These are phyloP conservation scores for Parelbella ahira DNA, from an alignment of 2,888 invertebrate species.

Conservation along the genomic window DNA sequence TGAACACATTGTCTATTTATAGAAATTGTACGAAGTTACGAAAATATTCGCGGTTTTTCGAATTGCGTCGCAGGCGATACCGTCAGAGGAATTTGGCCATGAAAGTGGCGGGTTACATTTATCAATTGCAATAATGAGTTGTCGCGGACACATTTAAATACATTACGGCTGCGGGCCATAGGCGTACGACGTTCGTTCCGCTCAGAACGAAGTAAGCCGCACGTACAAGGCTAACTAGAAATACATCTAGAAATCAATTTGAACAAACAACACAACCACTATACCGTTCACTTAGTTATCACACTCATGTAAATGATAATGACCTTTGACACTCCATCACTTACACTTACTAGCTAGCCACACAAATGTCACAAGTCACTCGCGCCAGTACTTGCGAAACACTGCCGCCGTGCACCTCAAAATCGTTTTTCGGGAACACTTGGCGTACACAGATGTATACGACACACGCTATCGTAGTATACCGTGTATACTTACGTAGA, in stretches of 20 bases:
- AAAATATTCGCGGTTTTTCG: conserved; percentile 11
- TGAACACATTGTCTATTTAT: too few relatives aligned
- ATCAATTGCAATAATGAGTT: conserved; percentile 51
- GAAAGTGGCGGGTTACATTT: conserved; percentile 46
- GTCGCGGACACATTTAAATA: conserved; percentile 59
- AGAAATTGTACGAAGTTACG: too few relatives aligned
- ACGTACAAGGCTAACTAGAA: conserved; percentile 65
- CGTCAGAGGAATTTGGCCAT: conserved; percentile 47
- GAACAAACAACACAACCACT: conserved; percentile 43
- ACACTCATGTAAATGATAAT: conserved; percentile 51
- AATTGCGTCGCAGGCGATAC: conserved; percentile 14
- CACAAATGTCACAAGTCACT: conserved; percentile 27
- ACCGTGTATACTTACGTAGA: conserved; percentile 8
- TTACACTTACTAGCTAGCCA: conserved; percentile 35
- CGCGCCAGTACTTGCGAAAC: conserved; percentile 29
- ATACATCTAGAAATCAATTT: conserved; percentile 57
- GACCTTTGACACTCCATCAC: conserved; percentile 58
- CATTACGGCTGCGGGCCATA: conserved; percentile 46
- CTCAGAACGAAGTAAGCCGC: conserved; percentile 44
- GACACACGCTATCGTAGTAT: conserved; percentile 27
- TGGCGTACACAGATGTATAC: conserved; percentile 10
- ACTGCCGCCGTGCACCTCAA: neutral
- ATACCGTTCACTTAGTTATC: conserved; percentile 62
- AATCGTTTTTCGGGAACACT: conserved; percentile 1
- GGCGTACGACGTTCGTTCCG: conserved; percentile 44